Conservation (phyloP, 2,797 vertebrate species). For the Pseudochaenichthys georgianus region DNA sequence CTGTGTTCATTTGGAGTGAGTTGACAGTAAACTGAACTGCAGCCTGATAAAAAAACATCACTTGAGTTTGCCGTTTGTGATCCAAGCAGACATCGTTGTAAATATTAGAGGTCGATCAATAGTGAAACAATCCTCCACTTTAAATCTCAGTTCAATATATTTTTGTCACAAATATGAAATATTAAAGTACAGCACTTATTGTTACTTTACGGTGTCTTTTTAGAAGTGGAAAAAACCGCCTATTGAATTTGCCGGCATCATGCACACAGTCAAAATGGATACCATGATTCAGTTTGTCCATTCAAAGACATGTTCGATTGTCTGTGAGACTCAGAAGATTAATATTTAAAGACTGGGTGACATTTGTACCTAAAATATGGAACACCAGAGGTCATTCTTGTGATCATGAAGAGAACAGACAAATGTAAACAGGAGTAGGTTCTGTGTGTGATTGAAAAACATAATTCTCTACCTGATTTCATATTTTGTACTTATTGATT, state of each 20-base stretch:
- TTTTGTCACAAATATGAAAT: too few species aligned
- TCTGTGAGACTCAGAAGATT: neutral
- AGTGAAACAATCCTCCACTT: neutral
- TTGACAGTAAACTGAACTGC: neutral
- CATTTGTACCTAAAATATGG: neutral
- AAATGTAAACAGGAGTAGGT: too few species aligned
- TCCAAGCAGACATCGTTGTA: neutral
- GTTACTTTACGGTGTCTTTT: neutral
- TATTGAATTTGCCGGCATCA: neutral
- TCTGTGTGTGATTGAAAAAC: neutral
- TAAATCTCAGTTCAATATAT: too few species aligned
- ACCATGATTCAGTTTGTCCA: neutral
- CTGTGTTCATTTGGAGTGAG: neutral
- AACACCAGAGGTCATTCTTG: neutral
- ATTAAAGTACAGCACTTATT: too few species aligned
- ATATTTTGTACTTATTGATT: neutral
- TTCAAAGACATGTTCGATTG: slow-evolving; percentile 11
- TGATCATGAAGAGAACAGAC: neutral
- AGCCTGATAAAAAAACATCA: neutral
- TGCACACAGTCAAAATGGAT: neutral
- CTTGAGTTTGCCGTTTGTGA: neutral
- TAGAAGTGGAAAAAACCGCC: neutral
- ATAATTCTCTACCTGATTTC: neutral
- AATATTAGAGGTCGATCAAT: neutral
- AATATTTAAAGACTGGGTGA: neutral